A percentile compares a stretch with the other conserved stretches of the same genome.
phyloP scores from a whole-genome alignment of 2,797 vertebrate species.

The Adrianichthys oophorus region DNA sequence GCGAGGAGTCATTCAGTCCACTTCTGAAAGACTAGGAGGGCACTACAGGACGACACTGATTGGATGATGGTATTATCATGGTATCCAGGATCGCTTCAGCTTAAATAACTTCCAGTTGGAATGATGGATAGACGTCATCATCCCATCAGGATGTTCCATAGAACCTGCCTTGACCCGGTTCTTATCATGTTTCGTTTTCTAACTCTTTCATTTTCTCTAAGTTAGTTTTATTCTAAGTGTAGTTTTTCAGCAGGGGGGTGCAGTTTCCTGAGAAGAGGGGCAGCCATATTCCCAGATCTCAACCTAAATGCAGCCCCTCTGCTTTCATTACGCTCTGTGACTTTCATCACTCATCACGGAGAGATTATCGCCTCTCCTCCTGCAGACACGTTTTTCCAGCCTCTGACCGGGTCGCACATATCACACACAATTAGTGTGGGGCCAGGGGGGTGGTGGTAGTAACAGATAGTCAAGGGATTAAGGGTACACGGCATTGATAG shows the following conservation, averaged over 20 bases:
- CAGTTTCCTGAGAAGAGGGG: neutral
- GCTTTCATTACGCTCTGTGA: neutral
- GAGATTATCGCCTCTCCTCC: slow-evolving; percentile 35
- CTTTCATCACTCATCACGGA: slow-evolving; percentile 39
- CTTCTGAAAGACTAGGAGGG: too few species aligned
- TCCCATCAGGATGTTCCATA: too few species aligned
- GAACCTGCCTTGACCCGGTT: too few species aligned
- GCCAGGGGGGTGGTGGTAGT: slow-evolving; percentile 1
- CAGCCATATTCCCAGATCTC: neutral
- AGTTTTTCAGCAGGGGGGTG: neutral
- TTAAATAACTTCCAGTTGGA: too few species aligned
- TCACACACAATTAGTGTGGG: slow-evolving; percentile 35
- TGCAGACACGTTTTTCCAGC: slow-evolving; percentile 19
- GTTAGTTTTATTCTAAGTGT: too few species aligned
- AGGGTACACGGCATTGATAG: slow-evolving; percentile 39
- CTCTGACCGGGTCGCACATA: slow-evolving; percentile 24
- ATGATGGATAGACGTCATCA: too few species aligned
- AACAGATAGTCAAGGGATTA: slow-evolving; percentile 45
- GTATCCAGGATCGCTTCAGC: too few species aligned
- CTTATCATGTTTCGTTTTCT: too few species aligned
- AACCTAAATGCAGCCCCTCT: slow-evolving; percentile 26
- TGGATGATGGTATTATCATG: too few species aligned
- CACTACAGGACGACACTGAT: too few species aligned
- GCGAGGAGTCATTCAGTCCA: too few species aligned
- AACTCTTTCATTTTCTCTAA: too few species aligned